phyloP scores from a whole-genome alignment of 2,797 vertebrate species.

The Ataeniobius toweri region DNA sequence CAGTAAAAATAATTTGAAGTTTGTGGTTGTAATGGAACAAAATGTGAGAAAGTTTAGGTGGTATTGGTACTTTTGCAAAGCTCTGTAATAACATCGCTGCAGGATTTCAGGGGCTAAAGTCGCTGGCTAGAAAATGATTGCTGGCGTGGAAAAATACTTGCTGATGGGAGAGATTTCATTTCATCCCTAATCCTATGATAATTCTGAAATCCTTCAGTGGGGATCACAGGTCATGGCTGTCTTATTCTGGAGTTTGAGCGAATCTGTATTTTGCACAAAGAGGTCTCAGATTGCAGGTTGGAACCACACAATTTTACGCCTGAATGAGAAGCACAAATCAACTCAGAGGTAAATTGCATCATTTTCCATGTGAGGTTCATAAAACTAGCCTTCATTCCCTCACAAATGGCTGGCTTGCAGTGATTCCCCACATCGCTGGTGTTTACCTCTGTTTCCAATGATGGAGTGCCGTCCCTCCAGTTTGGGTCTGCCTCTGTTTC shows the following conservation, averaged over 20 bases:
- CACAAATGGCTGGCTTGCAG: background rate
- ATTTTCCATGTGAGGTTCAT: background rate
- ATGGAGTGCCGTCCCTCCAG: background rate
- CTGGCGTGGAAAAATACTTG: constrained; percentile 38
- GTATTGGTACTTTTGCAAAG: background rate
- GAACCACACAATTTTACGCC: background rate
- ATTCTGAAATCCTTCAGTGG: constrained; percentile 1
- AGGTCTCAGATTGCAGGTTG: constrained; percentile 4
- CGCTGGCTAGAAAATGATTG: constrained; percentile 26
- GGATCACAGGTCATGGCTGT: constrained; percentile 33
- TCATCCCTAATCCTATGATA: constrained; percentile 1
- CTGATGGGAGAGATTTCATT: background rate
- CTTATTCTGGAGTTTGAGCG: constrained; percentile 6
- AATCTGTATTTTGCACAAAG: constrained; percentile 24
- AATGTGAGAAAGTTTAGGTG: background rate
- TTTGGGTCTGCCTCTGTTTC: constrained; percentile 7
- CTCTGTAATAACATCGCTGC: constrained; percentile 41
- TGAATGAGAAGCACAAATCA: constrained; percentile 10
- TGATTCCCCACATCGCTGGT: background rate
- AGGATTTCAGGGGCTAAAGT: constrained; percentile 16
- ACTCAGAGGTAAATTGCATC: background rate
- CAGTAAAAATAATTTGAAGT: background rate
- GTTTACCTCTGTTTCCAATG: background rate
- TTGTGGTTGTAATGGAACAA: background rate
- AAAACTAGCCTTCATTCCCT: background rate